These are phyloP conservation scores for Podarcis cretensis DNA, from an alignment of 2,113 vertebrate genomes.

Conservation along the genomic window DNA sequence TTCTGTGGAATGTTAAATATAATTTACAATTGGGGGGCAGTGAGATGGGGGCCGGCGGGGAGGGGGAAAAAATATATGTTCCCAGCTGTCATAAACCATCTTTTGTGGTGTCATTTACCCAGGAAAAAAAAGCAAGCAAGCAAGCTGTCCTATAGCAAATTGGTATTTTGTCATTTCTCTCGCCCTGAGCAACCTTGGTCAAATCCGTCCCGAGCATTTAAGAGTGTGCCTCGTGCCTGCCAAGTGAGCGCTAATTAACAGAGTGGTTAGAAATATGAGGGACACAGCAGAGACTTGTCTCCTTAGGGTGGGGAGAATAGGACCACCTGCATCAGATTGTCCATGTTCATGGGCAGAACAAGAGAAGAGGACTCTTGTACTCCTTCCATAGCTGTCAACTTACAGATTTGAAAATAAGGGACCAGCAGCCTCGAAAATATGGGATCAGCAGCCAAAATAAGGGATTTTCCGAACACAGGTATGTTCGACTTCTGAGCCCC, in stretches of 20 bases:
- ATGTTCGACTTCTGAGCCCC: too few species aligned
- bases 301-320: background rate
- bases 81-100: conserved; percentile 51
- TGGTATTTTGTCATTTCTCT: conserved; percentile 12
- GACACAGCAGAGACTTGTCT: background rate
- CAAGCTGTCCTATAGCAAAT: accelerated
- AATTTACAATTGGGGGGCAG: conserved; percentile 65
- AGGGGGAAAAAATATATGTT: conserved; percentile 38
- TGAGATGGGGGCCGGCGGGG: background rate
- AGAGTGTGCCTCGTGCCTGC: background rate
- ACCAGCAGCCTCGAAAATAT: too few species aligned
- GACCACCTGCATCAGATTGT: background rate
- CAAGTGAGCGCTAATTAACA: conserved; percentile 37
- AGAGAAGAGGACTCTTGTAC: background rate
- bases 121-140: conserved; percentile 1
- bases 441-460: too few species aligned
- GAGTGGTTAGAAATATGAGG: conserved; percentile 9
- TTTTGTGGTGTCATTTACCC: background rate
- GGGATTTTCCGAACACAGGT: too few species aligned
- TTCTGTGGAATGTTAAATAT: conserved; percentile 82
- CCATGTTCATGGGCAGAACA: background rate
- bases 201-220: background rate
- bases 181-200: conserved; percentile 7
- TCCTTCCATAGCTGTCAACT: too few species aligned
- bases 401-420: too few species aligned